Base-by-base conservation (phyloP, 2,888 invertebrate genomes). In the Pardosa pseudoannulata region DNA sequence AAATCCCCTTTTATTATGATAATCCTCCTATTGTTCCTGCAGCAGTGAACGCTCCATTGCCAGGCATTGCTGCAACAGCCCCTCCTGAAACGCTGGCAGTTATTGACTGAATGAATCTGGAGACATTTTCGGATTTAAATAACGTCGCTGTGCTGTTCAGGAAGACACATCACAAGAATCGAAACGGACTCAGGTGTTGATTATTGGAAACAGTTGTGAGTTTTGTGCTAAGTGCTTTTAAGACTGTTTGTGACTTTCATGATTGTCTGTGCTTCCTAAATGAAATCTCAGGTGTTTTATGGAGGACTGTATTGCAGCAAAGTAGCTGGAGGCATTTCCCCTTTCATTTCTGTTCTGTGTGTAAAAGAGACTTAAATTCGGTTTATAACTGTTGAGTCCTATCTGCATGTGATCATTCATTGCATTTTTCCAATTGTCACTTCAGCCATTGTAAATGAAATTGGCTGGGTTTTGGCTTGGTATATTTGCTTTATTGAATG, bases 241-340 rank as follows among this genome's bases (percentile, higher is more conserved):
- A 62, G 39, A 71, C 62, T 72, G 50, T 39, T 75, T 36, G 64
- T 75, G 36, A 39, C n/a, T 6, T 28, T 32, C 27, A 75, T 39
- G 65, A 62, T 73, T 50, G 70, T 62, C 70, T 70, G 81, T 82
- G 82, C 82, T 82, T 82, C 82, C 82, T 82, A 76, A 70, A 73
- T 41, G 67, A 81, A 81, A 82, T 82, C 82, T 82, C 82, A 82
- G 82, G 82, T 82, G 82, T 82, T 82, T 82, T 82, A 50, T 31
- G 75, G 81, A 82, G 82, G 82, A 82, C 71, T 82, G 67, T 82
- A 64, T 82, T 82, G 82, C 75, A 82, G 82, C 82, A 68, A 62
- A 56, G 19, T 67, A 56, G 82, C 75, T 75, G 75, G 73, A 72
- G 46, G 75, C 74, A 82, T 75, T 75, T 75, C 67, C 75, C 62